Percentiles rank a stretch among this genome's conserved stretches.
These are phyloP conservation scores for Tipula lateralis DNA, from an alignment of 2,888 invertebrate genomes.

Conservation along the genomic window DNA sequence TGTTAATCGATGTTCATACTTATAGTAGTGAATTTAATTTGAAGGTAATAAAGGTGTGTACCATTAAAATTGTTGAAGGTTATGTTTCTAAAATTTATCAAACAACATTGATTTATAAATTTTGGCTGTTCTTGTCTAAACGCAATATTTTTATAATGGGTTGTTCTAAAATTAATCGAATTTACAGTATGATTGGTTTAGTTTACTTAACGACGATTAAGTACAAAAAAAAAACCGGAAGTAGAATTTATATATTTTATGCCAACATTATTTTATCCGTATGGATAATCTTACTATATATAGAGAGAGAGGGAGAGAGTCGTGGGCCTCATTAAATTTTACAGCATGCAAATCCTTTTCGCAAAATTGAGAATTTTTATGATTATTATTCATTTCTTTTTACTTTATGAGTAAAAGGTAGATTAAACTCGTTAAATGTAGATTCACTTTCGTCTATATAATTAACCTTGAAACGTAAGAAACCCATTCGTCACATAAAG, in stretches of 20 bases:
- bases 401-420: background rate
- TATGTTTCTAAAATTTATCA: background rate
- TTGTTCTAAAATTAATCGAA: background rate
- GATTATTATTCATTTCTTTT: background rate
- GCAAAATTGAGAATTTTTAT: background rate
- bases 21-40: conserved; percentile 14
- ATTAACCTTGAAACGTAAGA: background rate
- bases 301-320: too few species aligned
- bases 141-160: background rate
- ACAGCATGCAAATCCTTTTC: background rate
- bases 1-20: background rate
- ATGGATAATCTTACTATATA: too few species aligned
- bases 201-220: too few species aligned
- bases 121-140: background rate
- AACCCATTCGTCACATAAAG: background rate
- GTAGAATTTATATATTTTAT: background rate
- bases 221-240: background rate
- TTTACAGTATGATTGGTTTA: too few species aligned
- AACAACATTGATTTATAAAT: background rate
- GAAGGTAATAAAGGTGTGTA: conserved; percentile 24
- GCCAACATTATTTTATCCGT: too few species aligned
- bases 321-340: background rate
- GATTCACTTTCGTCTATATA: background rate
- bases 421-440: background rate
- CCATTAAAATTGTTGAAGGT: background rate